These are phyloP conservation scores for Bombycilla garrulus DNA, from an alignment of 2,113 vertebrate species.

Conservation along the genomic window DNA sequence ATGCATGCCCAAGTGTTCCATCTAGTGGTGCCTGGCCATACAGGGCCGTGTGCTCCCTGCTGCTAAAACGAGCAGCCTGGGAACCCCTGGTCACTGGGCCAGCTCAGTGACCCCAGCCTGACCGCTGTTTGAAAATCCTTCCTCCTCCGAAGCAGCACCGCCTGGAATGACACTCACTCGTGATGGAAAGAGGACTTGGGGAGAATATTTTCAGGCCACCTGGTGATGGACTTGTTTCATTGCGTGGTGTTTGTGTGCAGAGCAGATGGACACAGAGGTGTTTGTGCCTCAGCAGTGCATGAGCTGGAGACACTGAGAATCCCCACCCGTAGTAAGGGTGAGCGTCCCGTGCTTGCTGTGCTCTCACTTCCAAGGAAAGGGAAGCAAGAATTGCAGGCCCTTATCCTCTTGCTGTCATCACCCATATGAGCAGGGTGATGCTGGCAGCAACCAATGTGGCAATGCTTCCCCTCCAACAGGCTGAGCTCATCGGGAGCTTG, in stretches of 20 bases:
- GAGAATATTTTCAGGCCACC: background rate
- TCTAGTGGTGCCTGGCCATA: background rate
- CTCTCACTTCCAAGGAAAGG: background rate
- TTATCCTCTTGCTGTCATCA: background rate
- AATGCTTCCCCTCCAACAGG: conserved; percentile 69
- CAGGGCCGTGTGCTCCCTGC: background rate
- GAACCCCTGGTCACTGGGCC: background rate
- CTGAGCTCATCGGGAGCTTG: conserved; percentile 86
- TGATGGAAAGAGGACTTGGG: background rate
- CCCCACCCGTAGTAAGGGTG: background rate
- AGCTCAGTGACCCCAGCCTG: background rate
- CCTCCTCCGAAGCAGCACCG: background rate
- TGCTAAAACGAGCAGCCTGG: background rate
- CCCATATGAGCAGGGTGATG: background rate
- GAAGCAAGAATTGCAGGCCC: background rate
- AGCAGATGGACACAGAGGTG: background rate
- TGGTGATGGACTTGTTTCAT: background rate
- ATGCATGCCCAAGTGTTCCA: background rate
- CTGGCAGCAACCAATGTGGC: background rate
- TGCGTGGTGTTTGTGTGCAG: background rate
- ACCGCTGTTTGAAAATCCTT: background rate
- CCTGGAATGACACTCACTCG: background rate
- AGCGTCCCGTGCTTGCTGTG: background rate
- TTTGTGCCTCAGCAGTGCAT: background rate
- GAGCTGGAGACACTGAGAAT: background rate